Conservation (phyloP, 2,888 invertebrate genomes). For the Steinernema carpocapsae region DNA sequence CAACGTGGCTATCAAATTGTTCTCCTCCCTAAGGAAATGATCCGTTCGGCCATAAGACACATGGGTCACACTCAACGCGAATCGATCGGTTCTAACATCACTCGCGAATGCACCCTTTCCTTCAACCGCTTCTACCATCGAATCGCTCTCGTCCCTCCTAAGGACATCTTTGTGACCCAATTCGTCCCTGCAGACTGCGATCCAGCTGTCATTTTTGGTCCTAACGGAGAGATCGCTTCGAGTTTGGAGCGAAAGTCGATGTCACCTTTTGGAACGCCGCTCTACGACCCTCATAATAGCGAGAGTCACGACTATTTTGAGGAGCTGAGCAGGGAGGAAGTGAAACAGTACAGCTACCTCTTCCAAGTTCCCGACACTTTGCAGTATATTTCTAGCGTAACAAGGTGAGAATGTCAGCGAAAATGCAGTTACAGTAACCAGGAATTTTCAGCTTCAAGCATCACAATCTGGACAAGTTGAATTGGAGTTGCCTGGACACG, state of each 20-base stretch:
- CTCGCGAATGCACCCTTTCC: constrained; percentile 46
- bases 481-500: constrained; percentile 61
- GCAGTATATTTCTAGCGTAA: constrained; percentile 57
- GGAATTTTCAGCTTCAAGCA: constrained; percentile 54
- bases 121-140: constrained; percentile 62
- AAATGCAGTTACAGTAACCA: not conserved
- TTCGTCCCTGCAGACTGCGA: constrained; percentile 44
- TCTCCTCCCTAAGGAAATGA: constrained; percentile 54
- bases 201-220: constrained; percentile 18
- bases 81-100: constrained; percentile 3
- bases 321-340: not conserved
- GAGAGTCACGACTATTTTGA: constrained; percentile 41
- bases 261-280: constrained; percentile 18
- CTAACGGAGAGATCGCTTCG: constrained; percentile 35
- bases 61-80: not conserved
- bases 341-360: constrained; percentile 44
- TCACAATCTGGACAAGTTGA: constrained; percentile 64
- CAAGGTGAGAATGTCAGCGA: constrained; percentile 42
- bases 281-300: constrained; percentile 12
- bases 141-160: constrained; percentile 44
- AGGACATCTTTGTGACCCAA: constrained; percentile 50
- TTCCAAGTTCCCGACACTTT: constrained; percentile 63
- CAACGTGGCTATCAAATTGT: constrained; percentile 74
- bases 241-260: not conserved
- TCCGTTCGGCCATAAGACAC: constrained; percentile 71